A percentile compares a stretch with the other conserved stretches of the same genome.
Evolutionary conservation across 23 tunicate genomes (phyloP).

Genomic region (Corella eumyota): DNA sequence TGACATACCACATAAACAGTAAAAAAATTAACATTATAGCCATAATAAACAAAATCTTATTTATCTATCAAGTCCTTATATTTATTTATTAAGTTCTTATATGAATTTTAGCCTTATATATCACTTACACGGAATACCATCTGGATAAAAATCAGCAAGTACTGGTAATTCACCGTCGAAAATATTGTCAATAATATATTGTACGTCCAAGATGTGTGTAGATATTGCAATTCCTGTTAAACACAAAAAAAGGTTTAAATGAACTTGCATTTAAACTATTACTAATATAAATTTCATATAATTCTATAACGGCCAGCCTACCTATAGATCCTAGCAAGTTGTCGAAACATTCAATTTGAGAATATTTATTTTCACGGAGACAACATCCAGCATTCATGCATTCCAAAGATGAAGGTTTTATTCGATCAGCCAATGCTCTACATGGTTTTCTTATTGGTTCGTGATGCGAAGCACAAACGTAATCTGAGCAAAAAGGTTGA

Average conservation of each 20-base stretch:
- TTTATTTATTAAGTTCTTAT: not conserved
- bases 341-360: conserved; percentile 77
- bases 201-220: conserved; percentile 49
- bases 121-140: conserved; percentile 76
- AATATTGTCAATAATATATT: conserved; percentile 28
- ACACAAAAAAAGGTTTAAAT: not conserved
- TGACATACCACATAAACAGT: no score
- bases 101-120: not conserved
- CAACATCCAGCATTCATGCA: conserved; percentile 87
- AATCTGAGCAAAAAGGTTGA: conserved; percentile 27
- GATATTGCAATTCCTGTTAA: conserved; percentile 55
- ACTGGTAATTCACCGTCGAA: conserved; percentile 50
- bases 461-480: conserved; percentile 66
- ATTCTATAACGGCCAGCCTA: conserved; percentile 4
- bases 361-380: no score
- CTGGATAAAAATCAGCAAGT: conserved; percentile 46
- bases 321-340: conserved; percentile 76
- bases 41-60: no score
- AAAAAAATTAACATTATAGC: no score
- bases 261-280: no score
- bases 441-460: conserved; percentile 24
- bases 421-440: conserved; percentile 7
- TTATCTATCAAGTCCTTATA: no score
- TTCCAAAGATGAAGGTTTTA: conserved; percentile 35
- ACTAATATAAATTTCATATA: not conserved